Base-by-base conservation (phyloP, 2,888 invertebrate genomes). In the Scaptomyza caliginosa region DNA sequence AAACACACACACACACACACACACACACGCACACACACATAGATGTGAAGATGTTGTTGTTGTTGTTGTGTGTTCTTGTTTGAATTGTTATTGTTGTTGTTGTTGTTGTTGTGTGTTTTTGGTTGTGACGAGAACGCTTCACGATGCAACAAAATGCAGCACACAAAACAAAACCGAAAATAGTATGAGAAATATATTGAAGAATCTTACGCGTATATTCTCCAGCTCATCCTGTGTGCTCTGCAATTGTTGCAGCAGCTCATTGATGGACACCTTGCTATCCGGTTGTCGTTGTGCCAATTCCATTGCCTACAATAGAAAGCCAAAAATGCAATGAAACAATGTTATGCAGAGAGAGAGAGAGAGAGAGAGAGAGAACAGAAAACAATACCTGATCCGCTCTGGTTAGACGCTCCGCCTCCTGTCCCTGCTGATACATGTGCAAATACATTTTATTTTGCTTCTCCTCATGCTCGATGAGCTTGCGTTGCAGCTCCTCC, bases 171-270 rank as follows among this genome's bases (percentile, higher is more conserved):
- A 88, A 79, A 90, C 84, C 67, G 89, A 89, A 86, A 90, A 91
- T 59, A 89, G 69, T 73, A 90, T 89, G 72, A 90, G 74, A 84
- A 90, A 90, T 85, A 90, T 89, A 87, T 90, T 89, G 71, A 89
- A 90, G 88, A 89, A 90, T 88, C 93, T 93, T 93, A 96, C 96
- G 94, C 96, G 95, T 89, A 97, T 94, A 92, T 96, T 96, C 91
- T 96, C 96, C 91, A 97, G 93, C 92, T 97, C 96, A 36, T 94
- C 95, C 92, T 96, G 96, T 24, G 96, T 96, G 77, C 95, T 94
- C 92, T 96, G 95, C 87, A 97, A 92, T 91, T 96, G 96, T 90
- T 95, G 95, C 86, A 96, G 92, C 83, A 97, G 93, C 91, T 96
- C 96, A 82, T 96, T 95, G 75, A 96, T 95, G 45, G 96, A 95